phyloP scores from a whole-genome alignment of 2,888 invertebrate genomes.

The Odontomyia ornata region DNA sequence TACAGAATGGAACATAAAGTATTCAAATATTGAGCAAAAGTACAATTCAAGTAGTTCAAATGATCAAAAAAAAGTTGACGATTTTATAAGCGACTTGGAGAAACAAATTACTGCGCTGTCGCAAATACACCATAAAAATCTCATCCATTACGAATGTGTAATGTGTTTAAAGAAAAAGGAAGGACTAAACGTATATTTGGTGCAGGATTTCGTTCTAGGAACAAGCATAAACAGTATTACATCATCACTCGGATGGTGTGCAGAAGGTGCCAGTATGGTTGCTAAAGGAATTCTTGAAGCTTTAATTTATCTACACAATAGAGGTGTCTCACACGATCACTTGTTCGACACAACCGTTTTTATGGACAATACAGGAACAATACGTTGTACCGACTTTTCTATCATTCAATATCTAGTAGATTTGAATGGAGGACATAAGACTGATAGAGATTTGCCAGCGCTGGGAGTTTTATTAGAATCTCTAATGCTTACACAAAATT shows the following conservation, averaged over 20 bases:
- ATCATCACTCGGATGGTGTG: slow-evolving; percentile 61
- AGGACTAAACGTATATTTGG: slow-evolving; percentile 71
- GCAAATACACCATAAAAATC: slow-evolving; percentile 74
- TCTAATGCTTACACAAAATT: slow-evolving; percentile 59
- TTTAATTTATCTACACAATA: slow-evolving; percentile 80
- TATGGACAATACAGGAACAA: slow-evolving; percentile 72
- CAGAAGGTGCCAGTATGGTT: slow-evolving; percentile 66
- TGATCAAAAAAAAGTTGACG: slow-evolving; percentile 58
- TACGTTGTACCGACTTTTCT: slow-evolving; percentile 62
- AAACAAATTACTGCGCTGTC: slow-evolving; percentile 79
- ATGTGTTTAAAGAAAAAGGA: slow-evolving; percentile 71
- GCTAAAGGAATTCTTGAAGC: slow-evolving; percentile 78
- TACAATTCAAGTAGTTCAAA: slow-evolving; percentile 26
- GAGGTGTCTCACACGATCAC: slow-evolving; percentile 84
- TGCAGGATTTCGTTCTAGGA: slow-evolving; percentile 73
- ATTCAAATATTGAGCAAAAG: slow-evolving; percentile 59
- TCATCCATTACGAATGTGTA: slow-evolving; percentile 81
- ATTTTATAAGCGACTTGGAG: slow-evolving; percentile 68
- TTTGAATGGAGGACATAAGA: slow-evolving; percentile 58
- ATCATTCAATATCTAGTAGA: slow-evolving; percentile 61
- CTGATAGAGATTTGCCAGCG: slow-evolving; percentile 60
- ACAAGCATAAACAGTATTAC: slow-evolving; percentile 62
- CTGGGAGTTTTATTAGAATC: slow-evolving; percentile 62
- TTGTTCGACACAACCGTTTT: slow-evolving; percentile 79
- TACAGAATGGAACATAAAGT: slow-evolving; percentile 78